Evolutionary conservation across 2,113 vertebrate genomes (phyloP).

Genomic region (Thomomys bottae): DNA sequence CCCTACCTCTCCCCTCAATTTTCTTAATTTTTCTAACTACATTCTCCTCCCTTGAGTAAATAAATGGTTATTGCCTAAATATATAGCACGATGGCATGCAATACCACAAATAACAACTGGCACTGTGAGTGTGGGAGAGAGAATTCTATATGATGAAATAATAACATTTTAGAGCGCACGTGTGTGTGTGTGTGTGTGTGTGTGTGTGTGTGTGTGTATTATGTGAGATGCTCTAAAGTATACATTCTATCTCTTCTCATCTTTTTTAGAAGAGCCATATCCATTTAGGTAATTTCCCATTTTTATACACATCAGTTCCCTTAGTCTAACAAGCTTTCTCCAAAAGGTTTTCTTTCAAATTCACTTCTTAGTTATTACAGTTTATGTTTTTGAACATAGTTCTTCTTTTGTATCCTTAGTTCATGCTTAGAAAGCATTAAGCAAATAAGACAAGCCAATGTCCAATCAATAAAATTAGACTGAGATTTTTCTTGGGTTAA

Average conservation of each 20-base stretch:
- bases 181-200: neutral
- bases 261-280: neutral
- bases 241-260: neutral
- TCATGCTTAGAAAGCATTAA: neutral
- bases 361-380: neutral
- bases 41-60: neutral
- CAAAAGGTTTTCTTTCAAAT: slow-evolving; percentile 17
- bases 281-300: neutral
- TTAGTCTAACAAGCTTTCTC: neutral
- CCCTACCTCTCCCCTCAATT: too few species aligned
- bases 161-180: neutral
- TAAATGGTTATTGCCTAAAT: neutral
- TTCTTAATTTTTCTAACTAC: too few species aligned
- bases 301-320: neutral
- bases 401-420: neutral
- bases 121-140: neutral
- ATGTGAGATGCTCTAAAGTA: too few species aligned
- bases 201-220: neutral
- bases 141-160: neutral
- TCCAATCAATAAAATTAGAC: neutral
- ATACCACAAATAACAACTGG: neutral
- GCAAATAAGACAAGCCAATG: neutral
- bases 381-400: neutral
- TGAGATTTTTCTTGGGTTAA: neutral
- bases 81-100: neutral